phyloP scores from a whole-genome alignment of 2,797 vertebrate species.

The Bradypodion ventrale region DNA sequence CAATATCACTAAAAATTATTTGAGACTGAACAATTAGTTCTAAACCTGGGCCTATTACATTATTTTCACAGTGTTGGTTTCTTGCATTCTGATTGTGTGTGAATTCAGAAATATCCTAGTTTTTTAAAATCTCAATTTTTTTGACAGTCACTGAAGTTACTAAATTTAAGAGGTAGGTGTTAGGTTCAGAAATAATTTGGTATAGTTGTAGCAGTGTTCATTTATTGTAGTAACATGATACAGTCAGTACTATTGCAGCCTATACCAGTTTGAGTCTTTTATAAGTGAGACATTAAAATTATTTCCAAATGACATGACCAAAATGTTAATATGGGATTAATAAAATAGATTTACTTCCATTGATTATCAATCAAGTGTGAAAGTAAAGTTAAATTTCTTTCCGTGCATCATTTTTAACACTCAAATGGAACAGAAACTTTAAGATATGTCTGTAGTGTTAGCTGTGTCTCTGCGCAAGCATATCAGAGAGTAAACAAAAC shows the following conservation, averaged over 20 bases:
- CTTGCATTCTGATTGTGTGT: neutral
- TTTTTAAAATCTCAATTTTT: neutral
- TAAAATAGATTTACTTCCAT: neutral
- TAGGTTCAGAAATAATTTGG: slow-evolving; percentile 1
- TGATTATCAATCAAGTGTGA: slow-evolving; percentile 4
- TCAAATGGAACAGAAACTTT: neutral
- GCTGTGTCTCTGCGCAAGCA: slow-evolving; percentile 13
- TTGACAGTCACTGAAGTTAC: too few species aligned
- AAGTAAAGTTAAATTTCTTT: slow-evolving; percentile 20
- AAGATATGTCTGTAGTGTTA: too few species aligned
- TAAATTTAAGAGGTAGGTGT: neutral
- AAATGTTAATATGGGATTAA: neutral
- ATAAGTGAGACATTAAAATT: neutral
- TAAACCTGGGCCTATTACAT: slow-evolving; percentile 15
- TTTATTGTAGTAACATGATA: neutral
- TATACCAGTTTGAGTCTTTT: neutral
- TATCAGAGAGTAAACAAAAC: too few species aligned
- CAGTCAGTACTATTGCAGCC: neutral
- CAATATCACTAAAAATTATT: neutral
- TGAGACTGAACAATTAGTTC: neutral
- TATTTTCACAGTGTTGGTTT: slow-evolving; percentile 3
- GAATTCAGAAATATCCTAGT: neutral
- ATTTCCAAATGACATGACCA: neutral
- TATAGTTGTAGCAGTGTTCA: fast-evolving
- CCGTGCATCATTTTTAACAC: neutral